Evolutionary conservation across 2,113 vertebrate species (phyloP).

Genomic region (Hoplias malabaricus): DNA sequence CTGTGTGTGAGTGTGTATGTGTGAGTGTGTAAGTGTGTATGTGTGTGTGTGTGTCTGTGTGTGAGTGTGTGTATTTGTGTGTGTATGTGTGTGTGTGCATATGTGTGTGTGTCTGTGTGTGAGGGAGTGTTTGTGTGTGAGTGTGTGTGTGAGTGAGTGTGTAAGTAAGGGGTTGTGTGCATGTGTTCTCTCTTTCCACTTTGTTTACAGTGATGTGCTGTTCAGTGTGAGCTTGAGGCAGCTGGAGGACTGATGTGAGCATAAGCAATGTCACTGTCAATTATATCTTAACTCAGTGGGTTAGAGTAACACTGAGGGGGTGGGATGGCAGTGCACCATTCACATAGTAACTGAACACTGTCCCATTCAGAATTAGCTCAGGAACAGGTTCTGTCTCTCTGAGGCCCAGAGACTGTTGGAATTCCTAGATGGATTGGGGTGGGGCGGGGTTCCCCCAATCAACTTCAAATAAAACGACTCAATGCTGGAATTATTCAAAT

Average conservation of each 20-base stretch:
- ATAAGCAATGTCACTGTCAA: conserved; percentile 13
- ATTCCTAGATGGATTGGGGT: too few species aligned
- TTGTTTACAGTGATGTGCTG: background rate
- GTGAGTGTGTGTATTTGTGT: background rate
- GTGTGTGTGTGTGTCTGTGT: conserved; percentile 8
- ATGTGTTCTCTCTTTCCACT: background rate
- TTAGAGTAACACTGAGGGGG: conserved; percentile 4
- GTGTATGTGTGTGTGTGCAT: conserved; percentile 12
- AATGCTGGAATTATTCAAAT: too few species aligned
- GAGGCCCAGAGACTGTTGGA: too few species aligned
- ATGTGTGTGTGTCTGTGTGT: conserved; percentile 4
- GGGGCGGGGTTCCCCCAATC: too few species aligned
- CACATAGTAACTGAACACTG: background rate
- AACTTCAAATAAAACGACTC: too few species aligned
- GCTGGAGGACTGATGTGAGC: background rate
- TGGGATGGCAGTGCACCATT: background rate
- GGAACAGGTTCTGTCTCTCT: too few species aligned
- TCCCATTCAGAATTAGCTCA: background rate
- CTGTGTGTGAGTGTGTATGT: too few species aligned
- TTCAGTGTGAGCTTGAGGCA: background rate
- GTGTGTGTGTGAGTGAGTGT: too few species aligned
- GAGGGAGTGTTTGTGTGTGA: too few species aligned
- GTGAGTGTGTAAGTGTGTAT: too few species aligned
- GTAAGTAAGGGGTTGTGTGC: background rate
- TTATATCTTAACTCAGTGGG: conserved; percentile 16